These are phyloP conservation scores for Cricetomys ansorgei DNA, from an alignment of 2,113 vertebrate species.

Conservation along the genomic window DNA sequence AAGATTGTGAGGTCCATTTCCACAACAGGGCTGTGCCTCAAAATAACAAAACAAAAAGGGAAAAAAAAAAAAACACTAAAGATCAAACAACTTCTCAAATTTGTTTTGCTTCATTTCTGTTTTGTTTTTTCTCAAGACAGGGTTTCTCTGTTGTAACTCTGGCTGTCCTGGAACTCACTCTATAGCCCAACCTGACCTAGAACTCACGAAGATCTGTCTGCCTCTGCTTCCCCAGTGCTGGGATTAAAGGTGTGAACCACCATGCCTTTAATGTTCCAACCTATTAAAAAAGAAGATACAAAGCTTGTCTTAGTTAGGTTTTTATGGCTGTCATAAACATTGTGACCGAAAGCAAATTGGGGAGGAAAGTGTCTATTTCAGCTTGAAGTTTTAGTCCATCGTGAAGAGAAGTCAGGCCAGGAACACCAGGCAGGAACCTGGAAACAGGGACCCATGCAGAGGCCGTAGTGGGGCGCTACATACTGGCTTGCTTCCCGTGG, in stretches of 20 bases:
- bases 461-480: not conserved
- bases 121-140: no score
- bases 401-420: not conserved
- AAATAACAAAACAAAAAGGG: not conserved
- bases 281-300: not conserved
- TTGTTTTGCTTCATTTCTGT: no score
- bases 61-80: not conserved
- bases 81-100: constrained; percentile 37
- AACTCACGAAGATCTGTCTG: no score
- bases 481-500: not conserved
- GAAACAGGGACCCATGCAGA: not conserved
- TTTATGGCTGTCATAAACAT: not conserved
- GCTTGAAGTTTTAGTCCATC: not conserved
- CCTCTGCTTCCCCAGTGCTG: no score
- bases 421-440: not conserved
- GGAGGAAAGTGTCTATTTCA: not conserved
- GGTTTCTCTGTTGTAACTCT: no score
- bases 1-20: not conserved
- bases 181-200: no score
- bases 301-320: not conserved
- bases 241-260: no score
- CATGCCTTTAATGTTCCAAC: not conserved
- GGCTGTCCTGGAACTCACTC: no score
- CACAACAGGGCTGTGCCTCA: not conserved
- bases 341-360: not conserved